Base-by-base conservation (phyloP, 2,888 invertebrate species). In the Tachystola acroxantha region DNA sequence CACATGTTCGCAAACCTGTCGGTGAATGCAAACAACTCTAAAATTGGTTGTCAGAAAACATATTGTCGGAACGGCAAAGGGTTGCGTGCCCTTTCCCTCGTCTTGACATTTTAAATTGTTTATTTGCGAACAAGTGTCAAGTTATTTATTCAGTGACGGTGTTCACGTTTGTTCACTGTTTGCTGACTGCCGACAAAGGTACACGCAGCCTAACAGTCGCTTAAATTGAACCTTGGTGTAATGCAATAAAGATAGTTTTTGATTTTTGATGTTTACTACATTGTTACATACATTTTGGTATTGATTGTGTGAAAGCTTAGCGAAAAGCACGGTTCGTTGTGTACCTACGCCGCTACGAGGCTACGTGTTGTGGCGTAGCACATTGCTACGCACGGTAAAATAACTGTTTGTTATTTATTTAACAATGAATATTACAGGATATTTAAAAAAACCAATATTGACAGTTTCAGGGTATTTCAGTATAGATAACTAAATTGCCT, bases 71-170 rank as follows among this genome's bases (percentile, higher is more conserved):
- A 45, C 64, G 45, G 46, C 66, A 67, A 65, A 79, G 78, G 82
- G 82, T 80, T 76, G 66, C 34, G 22, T 61, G 61, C 66, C 81
- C 85, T 80, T 82, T 79, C 73, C 65, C 71, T 74, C 71, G 71
- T 76, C 84, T 81, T 85, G 84, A 85, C 85, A 80, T 84, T 85
- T 82, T 82, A 85, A 85, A 85, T 84, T 86, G 82, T 86, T 84
- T 85, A 81, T 84, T 84, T 82, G 71, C 69, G 66, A 76, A 80
- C 85, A 81, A 81, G 80, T 80, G 82, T 82, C 81, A 71, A 78
- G 77, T 78, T 79, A 80, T 82, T 84, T 82, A 82, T 81, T 84
- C 75, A 80, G 62, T 51, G 65, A 67, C 51, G 53, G 50, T 43
- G 45, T 43, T 43, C 43, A 41, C 40, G 46, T 46, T 48, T 40